These are phyloP conservation scores for Blastomussa wellsi DNA, from an alignment of 92 coral and sea anemone species.

Conservation along the genomic window DNA sequence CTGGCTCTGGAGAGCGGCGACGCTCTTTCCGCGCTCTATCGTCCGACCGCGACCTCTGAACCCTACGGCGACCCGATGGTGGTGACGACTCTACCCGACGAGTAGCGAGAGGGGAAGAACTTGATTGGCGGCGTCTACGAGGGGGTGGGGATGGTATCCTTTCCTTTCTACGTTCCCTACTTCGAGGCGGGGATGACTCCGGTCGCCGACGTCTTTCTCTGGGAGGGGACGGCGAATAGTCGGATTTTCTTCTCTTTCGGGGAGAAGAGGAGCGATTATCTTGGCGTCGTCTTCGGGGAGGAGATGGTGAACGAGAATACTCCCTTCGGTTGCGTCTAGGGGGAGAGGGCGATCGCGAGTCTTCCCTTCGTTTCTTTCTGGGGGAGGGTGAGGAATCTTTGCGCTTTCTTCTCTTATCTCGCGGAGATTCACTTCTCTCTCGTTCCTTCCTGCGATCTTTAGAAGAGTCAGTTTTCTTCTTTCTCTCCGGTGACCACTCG, in stretches of 20 bases:
- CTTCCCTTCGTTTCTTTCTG: constrained; percentile 39
- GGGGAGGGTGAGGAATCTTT: constrained; percentile 57
- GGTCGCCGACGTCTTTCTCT: constrained; percentile 70
- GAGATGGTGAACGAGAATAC: constrained; percentile 61
- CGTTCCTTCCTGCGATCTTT: constrained; percentile 47
- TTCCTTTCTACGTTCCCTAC: constrained; percentile 67
- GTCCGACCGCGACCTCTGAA: constrained; percentile 25
- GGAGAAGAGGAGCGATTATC: constrained; percentile 58
- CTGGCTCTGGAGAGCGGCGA: constrained; percentile 51
- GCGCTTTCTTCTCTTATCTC: constrained; percentile 41
- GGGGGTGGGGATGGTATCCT: constrained; percentile 64
- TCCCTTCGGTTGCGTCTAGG: constrained; percentile 57
- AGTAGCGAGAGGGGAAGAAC: constrained; percentile 53
- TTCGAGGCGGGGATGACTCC: constrained; percentile 63
- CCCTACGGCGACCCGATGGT: constrained; percentile 57
- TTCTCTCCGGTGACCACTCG: constrained; percentile 81
- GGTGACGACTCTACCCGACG: constrained; percentile 62
- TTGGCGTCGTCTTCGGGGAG: constrained; percentile 49
- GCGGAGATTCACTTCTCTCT: constrained; percentile 59
- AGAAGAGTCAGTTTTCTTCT: constrained; percentile 52
- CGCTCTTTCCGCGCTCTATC: constrained; percentile 29
- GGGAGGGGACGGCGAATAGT: constrained; percentile 63
- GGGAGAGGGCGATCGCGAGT: constrained; percentile 63
- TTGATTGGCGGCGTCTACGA: constrained; percentile 39
- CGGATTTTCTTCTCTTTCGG: constrained; percentile 51